Conservation (phyloP, 2,113 vertebrate genomes). For the Epinephelus fuscoguttatus region DNA sequence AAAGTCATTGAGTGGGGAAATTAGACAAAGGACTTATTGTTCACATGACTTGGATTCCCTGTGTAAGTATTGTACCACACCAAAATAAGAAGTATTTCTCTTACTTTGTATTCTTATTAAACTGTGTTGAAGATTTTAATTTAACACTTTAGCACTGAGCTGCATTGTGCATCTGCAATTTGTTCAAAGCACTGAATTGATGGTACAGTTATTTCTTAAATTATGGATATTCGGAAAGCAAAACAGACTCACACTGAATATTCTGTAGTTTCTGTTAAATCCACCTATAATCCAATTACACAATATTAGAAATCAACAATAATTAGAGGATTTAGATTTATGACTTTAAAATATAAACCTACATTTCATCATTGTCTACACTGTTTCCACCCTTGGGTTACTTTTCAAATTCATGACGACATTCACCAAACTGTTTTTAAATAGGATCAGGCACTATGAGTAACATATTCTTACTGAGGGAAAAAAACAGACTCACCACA, state of each 20-base stretch:
- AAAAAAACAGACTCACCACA: not conserved
- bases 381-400: not conserved
- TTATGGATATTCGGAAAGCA: not conserved
- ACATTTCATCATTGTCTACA: not conserved
- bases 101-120: not conserved
- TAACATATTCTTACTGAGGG: not conserved
- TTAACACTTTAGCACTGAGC: not conserved
- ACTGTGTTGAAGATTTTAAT: not conserved
- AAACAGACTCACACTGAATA: not conserved
- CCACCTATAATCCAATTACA: not conserved
- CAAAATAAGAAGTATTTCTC: not conserved
- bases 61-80: slow-evolving; percentile 22
- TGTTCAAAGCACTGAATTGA: not conserved
- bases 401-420: not conserved
- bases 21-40: slow-evolving; percentile 68
- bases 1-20: slow-evolving; percentile 70
- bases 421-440: not conserved
- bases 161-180: not conserved
- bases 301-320: not conserved
- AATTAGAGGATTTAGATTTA: not conserved
- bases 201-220: not conserved
- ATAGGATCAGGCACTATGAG: not conserved
- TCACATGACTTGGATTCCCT: slow-evolving; percentile 44
- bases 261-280: not conserved
- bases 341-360: not conserved